phyloP scores from a whole-genome alignment of 2,113 vertebrate species.

The Bubo bubo region DNA sequence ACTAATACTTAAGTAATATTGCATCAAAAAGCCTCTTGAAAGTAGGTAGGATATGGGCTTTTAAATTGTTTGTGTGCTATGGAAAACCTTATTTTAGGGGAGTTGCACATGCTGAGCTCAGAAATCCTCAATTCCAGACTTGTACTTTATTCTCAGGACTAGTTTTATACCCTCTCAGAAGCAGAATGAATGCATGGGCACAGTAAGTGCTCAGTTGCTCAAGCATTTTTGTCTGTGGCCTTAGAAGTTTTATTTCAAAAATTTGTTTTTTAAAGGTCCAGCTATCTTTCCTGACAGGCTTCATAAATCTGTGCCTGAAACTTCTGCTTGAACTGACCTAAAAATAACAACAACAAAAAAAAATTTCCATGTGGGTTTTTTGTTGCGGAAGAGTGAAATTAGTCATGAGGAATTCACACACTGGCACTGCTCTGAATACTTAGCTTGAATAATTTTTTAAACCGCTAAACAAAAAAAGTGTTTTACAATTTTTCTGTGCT shows the following conservation, averaged over 20 bases:
- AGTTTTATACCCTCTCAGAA: neutral
- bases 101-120: neutral
- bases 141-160: neutral
- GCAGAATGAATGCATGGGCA: neutral
- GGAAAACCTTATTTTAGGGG: neutral
- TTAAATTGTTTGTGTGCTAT: neutral
- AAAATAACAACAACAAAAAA: neutral
- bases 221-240: neutral
- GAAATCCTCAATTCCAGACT: neutral
- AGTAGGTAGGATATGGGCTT: neutral
- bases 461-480: neutral
- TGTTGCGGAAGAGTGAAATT: neutral
- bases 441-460: neutral
- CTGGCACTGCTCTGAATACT: neutral
- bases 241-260: neutral
- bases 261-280: neutral
- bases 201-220: neutral
- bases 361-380: neutral
- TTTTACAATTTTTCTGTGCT: neutral
- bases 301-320: conserved; percentile 9
- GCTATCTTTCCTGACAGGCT: neutral
- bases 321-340: neutral
- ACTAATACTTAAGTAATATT: neutral
- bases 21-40: neutral
- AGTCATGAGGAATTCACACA: neutral